phyloP scores from a whole-genome alignment of 2,888 invertebrate genomes.

The Apotomis capreana region DNA sequence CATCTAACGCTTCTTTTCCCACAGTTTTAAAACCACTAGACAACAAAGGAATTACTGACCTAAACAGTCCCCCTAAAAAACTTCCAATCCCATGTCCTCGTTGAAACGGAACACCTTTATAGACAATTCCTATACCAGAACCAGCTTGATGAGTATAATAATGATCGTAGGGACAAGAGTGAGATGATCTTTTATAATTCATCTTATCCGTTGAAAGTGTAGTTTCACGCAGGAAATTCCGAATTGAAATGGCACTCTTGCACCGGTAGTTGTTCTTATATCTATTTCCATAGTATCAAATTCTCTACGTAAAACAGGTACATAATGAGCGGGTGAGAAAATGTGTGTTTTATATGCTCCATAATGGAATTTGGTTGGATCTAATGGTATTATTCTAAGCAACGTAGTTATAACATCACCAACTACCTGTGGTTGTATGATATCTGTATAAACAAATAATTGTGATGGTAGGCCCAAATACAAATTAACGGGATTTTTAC shows the following conservation, averaged over 20 bases:
- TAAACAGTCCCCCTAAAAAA: conserved; percentile 47
- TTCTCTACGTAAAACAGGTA: conserved; percentile 51
- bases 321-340: conserved; percentile 47
- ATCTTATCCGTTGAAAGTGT: conserved; percentile 50
- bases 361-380: conserved; percentile 46
- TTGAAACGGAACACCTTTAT: conserved; percentile 47
- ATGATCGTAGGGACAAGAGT: conserved; percentile 47
- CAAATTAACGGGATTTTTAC: conserved; percentile 45
- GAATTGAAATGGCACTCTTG: conserved; percentile 50
- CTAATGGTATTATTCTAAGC: conserved; percentile 47
- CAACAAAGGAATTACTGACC: conserved; percentile 48
- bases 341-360: conserved; percentile 49
- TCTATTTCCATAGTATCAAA: conserved; percentile 53
- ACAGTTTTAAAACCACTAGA: conserved; percentile 47
- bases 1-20: conserved; percentile 48
- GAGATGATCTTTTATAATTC: conserved; percentile 13
- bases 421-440: conserved; percentile 44
- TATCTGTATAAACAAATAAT: conserved; percentile 45
- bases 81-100: conserved; percentile 48
- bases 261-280: conserved; percentile 52
- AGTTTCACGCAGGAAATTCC: conserved; percentile 50
- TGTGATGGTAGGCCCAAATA: conserved; percentile 46
- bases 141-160: conserved; percentile 49
- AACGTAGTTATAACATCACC: conserved; percentile 48
- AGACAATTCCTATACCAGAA: conserved; percentile 48